A percentile compares a stretch with the other conserved stretches of the same genome.
These are phyloP conservation scores for Odontamblyopus rebecca DNA, from an alignment of 2,797 vertebrate genomes.

Conservation along the genomic window DNA sequence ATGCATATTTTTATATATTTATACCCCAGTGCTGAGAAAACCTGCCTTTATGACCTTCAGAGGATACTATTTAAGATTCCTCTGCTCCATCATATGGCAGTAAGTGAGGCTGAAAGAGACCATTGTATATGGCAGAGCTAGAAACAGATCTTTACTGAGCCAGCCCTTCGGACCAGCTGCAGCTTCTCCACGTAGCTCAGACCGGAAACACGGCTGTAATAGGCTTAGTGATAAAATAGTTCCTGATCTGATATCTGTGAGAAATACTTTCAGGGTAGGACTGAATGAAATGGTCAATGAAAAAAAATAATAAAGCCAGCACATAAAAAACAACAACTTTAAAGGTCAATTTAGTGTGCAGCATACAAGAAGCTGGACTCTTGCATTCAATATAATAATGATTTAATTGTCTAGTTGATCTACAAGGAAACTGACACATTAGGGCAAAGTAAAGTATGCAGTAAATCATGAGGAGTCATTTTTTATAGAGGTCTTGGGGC, in stretches of 20 bases:
- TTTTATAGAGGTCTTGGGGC: neutral
- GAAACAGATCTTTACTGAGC: conserved; percentile 48
- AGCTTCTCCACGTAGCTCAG: conserved; percentile 37
- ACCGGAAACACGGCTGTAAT: conserved; percentile 45
- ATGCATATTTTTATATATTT: conserved; percentile 7
- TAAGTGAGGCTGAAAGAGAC: conserved; percentile 59
- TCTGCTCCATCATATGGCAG: conserved; percentile 27
- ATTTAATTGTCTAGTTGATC: neutral
- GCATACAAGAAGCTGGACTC: neutral
- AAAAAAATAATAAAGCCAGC: neutral
- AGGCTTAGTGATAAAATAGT: conserved; percentile 29
- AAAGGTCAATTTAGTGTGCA: neutral
- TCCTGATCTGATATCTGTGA: conserved; percentile 7
- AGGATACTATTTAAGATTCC: conserved; percentile 33
- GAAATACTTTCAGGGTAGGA: conserved; percentile 10
- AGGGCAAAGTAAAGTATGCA: neutral
- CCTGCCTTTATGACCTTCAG: conserved; percentile 8
- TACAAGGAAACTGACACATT: neutral
- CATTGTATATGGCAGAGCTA: conserved; percentile 62
- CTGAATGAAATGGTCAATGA: neutral
- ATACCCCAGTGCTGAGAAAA: conserved; percentile 24
- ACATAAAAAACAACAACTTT: neutral
- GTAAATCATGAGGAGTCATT: neutral
- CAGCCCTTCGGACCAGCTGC: conserved; percentile 45
- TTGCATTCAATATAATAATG: neutral